Base-by-base conservation (phyloP, 2,113 vertebrate species). In the Chaenocephalus aceratus region DNA sequence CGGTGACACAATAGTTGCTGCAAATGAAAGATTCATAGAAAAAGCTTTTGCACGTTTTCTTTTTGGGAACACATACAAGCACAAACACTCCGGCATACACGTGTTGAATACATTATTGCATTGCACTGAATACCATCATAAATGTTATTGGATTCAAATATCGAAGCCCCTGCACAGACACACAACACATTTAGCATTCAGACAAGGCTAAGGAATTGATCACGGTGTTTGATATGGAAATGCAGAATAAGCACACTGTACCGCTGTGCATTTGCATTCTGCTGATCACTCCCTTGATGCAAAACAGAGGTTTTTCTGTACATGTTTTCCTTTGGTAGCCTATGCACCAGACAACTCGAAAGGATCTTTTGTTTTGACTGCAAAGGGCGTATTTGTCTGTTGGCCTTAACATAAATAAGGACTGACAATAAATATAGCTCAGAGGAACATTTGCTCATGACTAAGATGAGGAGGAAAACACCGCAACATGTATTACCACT, bases 271-370 rank as follows among this genome's bases (percentile, higher is more conserved):
- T 93, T 87, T 91, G 68, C 83, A 89, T 91, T 86, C 66, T 86
- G 82, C 90, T 91, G 89, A 93, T 92, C 81, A 64, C 78, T 56
- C 63, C 63, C 36, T 80, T 83, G 86, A 86, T 81, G 75, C 69
- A 75, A 54, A 34, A 78, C 57, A 3, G 36, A 74, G 70, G 5
- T 41, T 57, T 85, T 83, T 78, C 58, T 74, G 15, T 52, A 23
- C 57, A 66, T 68, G 53, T 76, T 85, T 80, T 72, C 60, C 48
- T 83, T 71, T 58, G 49, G 76, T 77, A 21, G 21, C 21, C 21
- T 21, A 80, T 80, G 75, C 65, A 83, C 8, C 52, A 68, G 56
- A 51, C 46, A 52, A 34, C 70, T 77, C 48, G 10, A 59, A 81
- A 49, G 61, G 56, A 66, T 68, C 67, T 80, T 72, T 85, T 85